These are phyloP conservation scores for Deilephila porcellus DNA, from an alignment of 2,888 invertebrate species.

Conservation along the genomic window DNA sequence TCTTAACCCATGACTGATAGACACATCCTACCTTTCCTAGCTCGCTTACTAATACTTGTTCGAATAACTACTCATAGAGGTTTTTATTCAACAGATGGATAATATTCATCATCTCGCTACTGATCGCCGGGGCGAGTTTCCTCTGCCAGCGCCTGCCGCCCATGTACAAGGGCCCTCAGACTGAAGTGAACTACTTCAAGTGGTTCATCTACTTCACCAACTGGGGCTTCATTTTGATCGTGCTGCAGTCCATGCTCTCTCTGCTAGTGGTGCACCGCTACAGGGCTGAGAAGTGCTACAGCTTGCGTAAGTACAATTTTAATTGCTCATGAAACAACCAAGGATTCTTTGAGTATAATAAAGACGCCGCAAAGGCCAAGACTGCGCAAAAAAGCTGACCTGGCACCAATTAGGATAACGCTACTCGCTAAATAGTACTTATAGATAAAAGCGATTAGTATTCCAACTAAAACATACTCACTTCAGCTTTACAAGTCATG, in stretches of 20 bases:
- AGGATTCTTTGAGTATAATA: no score
- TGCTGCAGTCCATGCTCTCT: slow-evolving; percentile 84
- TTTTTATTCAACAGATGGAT: slow-evolving; percentile 75
- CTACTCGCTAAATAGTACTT: no score
- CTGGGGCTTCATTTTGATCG: slow-evolving; percentile 87
- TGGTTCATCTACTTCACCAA: slow-evolving; percentile 91
- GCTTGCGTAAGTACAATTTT: slow-evolving; percentile 52
- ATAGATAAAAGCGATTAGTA: no score
- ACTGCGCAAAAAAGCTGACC: no score
- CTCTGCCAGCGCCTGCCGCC: slow-evolving; percentile 70
- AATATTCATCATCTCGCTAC: slow-evolving; percentile 78
- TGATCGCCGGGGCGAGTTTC: slow-evolving; percentile 76
- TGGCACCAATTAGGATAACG: no score
- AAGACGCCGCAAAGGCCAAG: no score
- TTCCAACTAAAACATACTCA: no score
- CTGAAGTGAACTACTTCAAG: slow-evolving; percentile 80
- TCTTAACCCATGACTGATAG: no score
- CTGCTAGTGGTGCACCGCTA: slow-evolving; percentile 79
- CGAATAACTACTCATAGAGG: neutral
- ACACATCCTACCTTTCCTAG: no score
- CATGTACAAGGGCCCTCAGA: slow-evolving; percentile 63
- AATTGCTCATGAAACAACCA: no score
- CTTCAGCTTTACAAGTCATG: no score
- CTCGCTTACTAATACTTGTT: no score
- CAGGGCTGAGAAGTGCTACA: slow-evolving; percentile 60